Percentiles rank a stretch among this genome's conserved stretches.
phyloP scores from a whole-genome alignment of 2,113 vertebrate genomes.

The Regulus satrapa region DNA sequence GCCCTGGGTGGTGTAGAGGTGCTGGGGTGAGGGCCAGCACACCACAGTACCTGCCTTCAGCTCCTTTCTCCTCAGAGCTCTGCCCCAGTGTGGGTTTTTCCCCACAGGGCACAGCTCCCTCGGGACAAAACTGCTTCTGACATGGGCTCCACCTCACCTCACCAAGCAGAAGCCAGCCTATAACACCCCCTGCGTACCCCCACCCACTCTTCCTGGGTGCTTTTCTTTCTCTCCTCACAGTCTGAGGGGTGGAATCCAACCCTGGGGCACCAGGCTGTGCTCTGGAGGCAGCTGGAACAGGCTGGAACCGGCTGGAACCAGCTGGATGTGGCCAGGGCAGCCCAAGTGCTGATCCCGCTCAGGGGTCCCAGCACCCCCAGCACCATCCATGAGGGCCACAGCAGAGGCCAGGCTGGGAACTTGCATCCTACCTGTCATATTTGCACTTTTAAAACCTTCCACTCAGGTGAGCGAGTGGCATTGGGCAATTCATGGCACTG shows the following conservation, averaged over 20 bases:
- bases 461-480: fast-evolving
- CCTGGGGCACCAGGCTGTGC: fast-evolving
- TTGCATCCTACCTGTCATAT: fast-evolving
- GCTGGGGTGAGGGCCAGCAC: fast-evolving
- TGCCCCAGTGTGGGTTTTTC: fast-evolving
- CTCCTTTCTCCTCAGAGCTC: fast-evolving
- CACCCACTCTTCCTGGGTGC: fast-evolving
- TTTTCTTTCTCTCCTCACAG: fast-evolving
- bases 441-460: neutral
- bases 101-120: neutral
- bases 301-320: fast-evolving
- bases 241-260: fast-evolving
- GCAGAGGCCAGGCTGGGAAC: fast-evolving
- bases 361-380: fast-evolving
- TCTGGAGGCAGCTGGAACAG: fast-evolving
- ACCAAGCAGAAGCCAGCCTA: fast-evolving
- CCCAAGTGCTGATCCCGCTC: fast-evolving
- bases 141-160: fast-evolving
- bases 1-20: fast-evolving
- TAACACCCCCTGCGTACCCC: fast-evolving
- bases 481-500: fast-evolving
- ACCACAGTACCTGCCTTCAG: fast-evolving
- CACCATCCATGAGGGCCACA: fast-evolving
- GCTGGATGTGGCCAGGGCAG: no score
- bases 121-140: fast-evolving